A percentile compares a stretch with the other conserved stretches of the same genome.
Evolutionary conservation across 2,888 invertebrate genomes (phyloP).

Genomic region (Spicauda simplicius): DNA sequence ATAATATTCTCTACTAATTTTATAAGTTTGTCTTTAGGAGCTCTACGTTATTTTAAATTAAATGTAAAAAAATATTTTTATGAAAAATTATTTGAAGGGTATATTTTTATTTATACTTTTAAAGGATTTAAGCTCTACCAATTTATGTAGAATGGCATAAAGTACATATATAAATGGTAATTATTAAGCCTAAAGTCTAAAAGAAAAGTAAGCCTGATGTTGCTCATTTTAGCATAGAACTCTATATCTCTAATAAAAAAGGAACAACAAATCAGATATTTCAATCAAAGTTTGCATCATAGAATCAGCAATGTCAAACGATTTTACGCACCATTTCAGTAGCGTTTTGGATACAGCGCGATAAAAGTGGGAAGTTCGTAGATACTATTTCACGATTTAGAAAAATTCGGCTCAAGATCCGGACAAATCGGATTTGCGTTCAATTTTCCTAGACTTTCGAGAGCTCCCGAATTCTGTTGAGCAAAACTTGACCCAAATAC

Average conservation of each 20-base stretch:
- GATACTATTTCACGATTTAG: constrained; percentile 54
- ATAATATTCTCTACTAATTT: no score
- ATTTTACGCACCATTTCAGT: constrained; percentile 10
- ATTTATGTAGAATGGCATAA: no score
- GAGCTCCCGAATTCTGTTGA: constrained; percentile 63
- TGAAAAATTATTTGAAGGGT: background rate
- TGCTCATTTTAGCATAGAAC: no score
- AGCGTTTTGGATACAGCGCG: constrained; percentile 5
- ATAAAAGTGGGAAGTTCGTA: constrained; percentile 44
- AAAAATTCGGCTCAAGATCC: constrained; percentile 42
- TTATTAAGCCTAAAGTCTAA: no score
- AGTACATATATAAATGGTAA: no score
- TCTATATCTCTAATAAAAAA: background rate
- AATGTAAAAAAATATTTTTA: background rate
- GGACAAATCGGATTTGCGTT: constrained; percentile 78
- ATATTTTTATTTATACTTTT: no score
- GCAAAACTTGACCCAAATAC: constrained; percentile 68
- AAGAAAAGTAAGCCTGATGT: no score
- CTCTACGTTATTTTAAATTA: background rate
- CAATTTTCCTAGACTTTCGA: constrained; percentile 78
- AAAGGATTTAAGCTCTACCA: no score
- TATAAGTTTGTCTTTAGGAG: no score
- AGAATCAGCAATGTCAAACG: constrained; percentile 15
- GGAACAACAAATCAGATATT: background rate
- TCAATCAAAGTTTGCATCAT: background rate